Evolutionary conservation across 2,888 invertebrate genomes (phyloP).

Genomic region (Diaperis boleti): DNA sequence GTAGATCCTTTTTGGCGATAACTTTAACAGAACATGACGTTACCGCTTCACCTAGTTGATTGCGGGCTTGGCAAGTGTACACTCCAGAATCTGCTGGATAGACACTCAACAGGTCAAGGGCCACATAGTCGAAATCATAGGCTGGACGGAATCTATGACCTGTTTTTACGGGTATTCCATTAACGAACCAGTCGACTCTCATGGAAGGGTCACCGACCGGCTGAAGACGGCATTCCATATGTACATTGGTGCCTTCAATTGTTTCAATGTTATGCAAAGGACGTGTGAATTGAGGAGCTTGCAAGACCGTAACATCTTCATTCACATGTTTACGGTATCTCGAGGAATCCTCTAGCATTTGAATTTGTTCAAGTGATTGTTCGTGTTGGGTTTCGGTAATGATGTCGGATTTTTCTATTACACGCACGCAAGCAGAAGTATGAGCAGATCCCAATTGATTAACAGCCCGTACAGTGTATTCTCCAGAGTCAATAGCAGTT

Average conservation of each 20-base stretch:
- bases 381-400: slow-evolving; percentile 93
- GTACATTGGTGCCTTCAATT: slow-evolving; percentile 91
- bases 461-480: slow-evolving; percentile 93
- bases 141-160: slow-evolving; percentile 96
- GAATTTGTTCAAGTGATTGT: slow-evolving; percentile 91
- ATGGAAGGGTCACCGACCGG: slow-evolving; percentile 93
- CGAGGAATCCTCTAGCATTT: slow-evolving; percentile 86
- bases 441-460: slow-evolving; percentile 95
- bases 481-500: slow-evolving; percentile 93
- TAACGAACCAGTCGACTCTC: slow-evolving; percentile 96
- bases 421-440: slow-evolving; percentile 90
- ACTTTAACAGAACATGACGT: slow-evolving; percentile 92
- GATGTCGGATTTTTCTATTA: slow-evolving; percentile 84
- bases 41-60: slow-evolving; percentile 93
- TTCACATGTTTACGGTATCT: slow-evolving; percentile 77
- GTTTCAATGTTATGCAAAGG: slow-evolving; percentile 91
- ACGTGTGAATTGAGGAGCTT: slow-evolving; percentile 89
- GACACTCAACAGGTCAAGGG: slow-evolving; percentile 94
- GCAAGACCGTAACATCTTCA: slow-evolving; percentile 86
- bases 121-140: slow-evolving; percentile 97
- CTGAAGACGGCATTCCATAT: slow-evolving; percentile 90
- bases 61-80: slow-evolving; percentile 95
- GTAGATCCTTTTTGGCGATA: slow-evolving; percentile 88
- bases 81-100: slow-evolving; percentile 98
- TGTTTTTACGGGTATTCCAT: slow-evolving; percentile 91